Evolutionary conservation across 1,140 invertebrate species (phyloP).

Genomic region (Diorhabda carinulata): DNA sequence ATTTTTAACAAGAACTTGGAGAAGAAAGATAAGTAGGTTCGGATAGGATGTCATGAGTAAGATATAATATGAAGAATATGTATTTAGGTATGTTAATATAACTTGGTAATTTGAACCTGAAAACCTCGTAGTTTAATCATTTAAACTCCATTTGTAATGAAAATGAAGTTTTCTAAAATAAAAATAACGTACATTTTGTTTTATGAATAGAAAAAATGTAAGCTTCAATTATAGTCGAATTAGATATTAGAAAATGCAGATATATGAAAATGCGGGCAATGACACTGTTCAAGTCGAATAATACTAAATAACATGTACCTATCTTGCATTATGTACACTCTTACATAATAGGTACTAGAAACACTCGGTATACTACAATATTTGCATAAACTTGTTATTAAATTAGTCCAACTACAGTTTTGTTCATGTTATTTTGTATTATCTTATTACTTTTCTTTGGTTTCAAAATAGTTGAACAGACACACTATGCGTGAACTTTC

Average conservation of each 20-base stretch:
- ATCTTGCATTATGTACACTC: constrained; percentile 21
- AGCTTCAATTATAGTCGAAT: background rate
- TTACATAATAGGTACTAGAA: constrained; percentile 23
- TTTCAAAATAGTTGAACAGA: constrained; percentile 42
- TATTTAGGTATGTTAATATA: no score
- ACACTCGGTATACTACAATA: constrained; percentile 28
- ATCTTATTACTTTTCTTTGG: constrained; percentile 40
- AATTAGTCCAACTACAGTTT: constrained; percentile 24
- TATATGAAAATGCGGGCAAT: constrained; percentile 12
- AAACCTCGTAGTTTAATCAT: no score
- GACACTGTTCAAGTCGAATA: constrained; percentile 26
- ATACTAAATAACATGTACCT: constrained; percentile 36
- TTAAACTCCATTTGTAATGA: no score
- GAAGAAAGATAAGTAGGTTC: no score
- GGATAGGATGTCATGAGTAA: no score
- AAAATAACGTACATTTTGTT: background rate
- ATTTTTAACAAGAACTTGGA: no score
- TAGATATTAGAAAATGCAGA: background rate
- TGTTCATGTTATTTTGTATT: constrained; percentile 38
- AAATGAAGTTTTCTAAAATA: no score
- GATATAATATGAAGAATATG: no score
- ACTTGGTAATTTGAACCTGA: no score
- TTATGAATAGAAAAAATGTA: background rate
- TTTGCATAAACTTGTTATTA: constrained; percentile 24
- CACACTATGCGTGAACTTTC: constrained; percentile 23